Evolutionary conservation across 2,797 vertebrate species (phyloP), one percentile per base, ranked within the genome.

Genomic region (Sparus aurata): DNA sequence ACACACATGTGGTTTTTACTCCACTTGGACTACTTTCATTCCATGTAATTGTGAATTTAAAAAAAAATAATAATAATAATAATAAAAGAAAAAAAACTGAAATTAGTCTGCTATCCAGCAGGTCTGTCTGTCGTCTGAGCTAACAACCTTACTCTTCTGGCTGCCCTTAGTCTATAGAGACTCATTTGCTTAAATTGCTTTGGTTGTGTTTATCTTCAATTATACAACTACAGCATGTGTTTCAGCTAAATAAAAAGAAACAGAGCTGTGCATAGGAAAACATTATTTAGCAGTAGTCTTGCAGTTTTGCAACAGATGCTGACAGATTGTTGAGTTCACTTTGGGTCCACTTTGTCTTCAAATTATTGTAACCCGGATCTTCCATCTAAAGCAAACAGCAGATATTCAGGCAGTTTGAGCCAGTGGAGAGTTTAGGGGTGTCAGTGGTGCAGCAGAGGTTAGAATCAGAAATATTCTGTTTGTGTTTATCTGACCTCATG

Each of bases 141-240:
- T 47, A 73, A 65, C 22, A 50, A 57, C 49, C 46, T n/a, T 52
- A 20, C 17, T 62, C 57, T 50, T 50, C 61, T 64, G 77, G n/a
- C 55, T 41, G 41, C 8, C 18, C 62, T 71, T 45, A 4, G 41
- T n/a, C 55, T 62, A 30, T 11, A 18, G 30, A 47, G 22, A 66
- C 27, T 66, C 9, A 20, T 65, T 69, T 69, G 18, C 23, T 69
- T 53, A 4, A 25, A 62, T 82, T 45, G 22, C 17, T 68, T 62
- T 69, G 34, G 25, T 66, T 57, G 12, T 55, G 30, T 70, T 73
- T 75, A 47, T 30, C 45, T 69, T 63, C 10, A 52, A 49, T 73
- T 61, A 52, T 73, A 59, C 55, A 73, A 45, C 12, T 73, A 50
- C 15, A 62, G 15, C 50, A 45, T 73, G 59, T 71, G 43, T 66